Conservation (phyloP, 2,797 vertebrate genomes). For the Falco novaeseelandiae region DNA sequence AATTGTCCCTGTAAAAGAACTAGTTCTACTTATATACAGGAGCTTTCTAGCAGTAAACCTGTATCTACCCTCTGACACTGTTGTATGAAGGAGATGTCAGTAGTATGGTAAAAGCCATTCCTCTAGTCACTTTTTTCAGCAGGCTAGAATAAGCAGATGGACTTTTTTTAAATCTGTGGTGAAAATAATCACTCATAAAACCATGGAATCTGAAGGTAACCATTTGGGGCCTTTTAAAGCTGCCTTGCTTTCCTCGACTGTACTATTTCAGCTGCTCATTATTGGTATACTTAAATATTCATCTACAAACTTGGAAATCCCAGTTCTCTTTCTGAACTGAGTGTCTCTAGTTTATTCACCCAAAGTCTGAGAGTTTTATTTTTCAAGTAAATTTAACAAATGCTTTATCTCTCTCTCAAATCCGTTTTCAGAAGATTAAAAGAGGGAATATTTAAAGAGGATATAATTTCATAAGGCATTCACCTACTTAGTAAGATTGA, state of each 20-base stretch:
- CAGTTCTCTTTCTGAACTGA: background rate
- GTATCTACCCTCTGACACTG: background rate
- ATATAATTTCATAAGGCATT: background rate
- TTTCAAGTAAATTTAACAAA: conserved; percentile 9
- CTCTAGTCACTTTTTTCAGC: background rate
- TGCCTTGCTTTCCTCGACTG: background rate
- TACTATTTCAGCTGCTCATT: background rate
- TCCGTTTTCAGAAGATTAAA: conserved; percentile 37
- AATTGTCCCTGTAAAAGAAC: background rate
- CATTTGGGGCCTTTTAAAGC: background rate
- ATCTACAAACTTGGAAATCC: conserved; percentile 37
- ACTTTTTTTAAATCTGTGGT: conserved; percentile 5
- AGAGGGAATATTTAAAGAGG: background rate
- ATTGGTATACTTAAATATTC: conserved; percentile 11
- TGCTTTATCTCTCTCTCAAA: conserved; percentile 3
- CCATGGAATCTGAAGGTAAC: background rate
- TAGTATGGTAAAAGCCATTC: background rate
- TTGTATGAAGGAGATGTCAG: background rate
- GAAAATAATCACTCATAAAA: conserved; percentile 34
- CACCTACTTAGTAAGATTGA: background rate
- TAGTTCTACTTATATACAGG: background rate
- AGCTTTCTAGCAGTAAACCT: background rate
- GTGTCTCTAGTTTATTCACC: background rate
- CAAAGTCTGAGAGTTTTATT: background rate
- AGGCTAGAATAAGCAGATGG: background rate